Evolutionary conservation across 2,888 invertebrate species (phyloP).

Genomic region (Drosophila neoperkinsi): DNA sequence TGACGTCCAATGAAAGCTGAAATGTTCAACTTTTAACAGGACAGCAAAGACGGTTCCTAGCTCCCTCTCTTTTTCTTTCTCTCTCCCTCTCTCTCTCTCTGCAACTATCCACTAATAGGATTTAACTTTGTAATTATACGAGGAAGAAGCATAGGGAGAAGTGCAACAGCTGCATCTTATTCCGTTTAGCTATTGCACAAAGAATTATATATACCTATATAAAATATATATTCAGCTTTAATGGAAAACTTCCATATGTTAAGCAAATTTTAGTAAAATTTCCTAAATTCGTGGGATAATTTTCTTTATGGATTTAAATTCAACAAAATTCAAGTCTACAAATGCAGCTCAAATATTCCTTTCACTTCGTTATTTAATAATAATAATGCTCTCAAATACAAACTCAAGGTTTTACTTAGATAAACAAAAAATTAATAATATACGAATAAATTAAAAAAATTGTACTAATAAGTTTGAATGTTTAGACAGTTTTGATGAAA

Average conservation of each 20-base stretch:
- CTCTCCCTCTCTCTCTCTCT: background rate
- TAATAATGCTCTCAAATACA: background rate
- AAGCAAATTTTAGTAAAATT: background rate
- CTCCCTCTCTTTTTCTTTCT: slow-evolving; percentile 12
- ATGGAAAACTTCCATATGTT: background rate
- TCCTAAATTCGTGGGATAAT: background rate
- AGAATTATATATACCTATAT: background rate
- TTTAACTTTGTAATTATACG: slow-evolving; percentile 63
- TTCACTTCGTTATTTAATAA: background rate
- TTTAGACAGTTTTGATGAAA: background rate
- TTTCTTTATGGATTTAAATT: background rate
- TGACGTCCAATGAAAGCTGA: slow-evolving; percentile 48
- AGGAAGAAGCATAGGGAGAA: slow-evolving; percentile 18
- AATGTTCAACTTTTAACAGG: slow-evolving; percentile 58
- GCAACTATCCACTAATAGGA: slow-evolving; percentile 34
- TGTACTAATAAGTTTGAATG: background rate
- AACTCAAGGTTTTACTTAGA: background rate
- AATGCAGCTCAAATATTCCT: background rate
- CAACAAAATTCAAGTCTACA: background rate
- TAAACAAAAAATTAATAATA: background rate
- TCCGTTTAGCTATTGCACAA: slow-evolving; percentile 2
- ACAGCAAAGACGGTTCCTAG: slow-evolving; percentile 18
- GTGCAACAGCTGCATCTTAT: slow-evolving; percentile 1
- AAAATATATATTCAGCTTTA: too few species aligned
- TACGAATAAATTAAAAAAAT: background rate